phyloP scores from a whole-genome alignment of 1,140 invertebrate species.

The Xylocopa sonorina region DNA sequence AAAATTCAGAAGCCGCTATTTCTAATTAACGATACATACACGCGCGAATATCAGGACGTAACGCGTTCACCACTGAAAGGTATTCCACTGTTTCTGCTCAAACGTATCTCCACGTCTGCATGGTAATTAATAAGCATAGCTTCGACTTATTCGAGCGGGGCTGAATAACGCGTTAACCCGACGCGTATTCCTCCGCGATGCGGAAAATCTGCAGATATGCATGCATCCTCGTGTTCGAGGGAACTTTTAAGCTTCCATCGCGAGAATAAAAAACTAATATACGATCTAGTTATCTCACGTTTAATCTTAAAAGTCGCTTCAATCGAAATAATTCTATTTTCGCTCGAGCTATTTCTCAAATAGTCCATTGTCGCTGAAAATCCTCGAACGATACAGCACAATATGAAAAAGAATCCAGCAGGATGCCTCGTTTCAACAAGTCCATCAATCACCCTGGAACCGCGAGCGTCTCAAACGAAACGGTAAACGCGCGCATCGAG shows the following conservation, averaged over 20 bases:
- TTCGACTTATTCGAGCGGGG: slow-evolving; percentile 9
- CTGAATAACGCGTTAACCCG: not conserved
- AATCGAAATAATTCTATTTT: no score
- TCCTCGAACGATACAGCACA: no score
- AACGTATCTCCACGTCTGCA: slow-evolving; percentile 9
- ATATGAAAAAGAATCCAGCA: no score
- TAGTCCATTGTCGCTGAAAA: no score
- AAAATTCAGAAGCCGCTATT: slow-evolving; percentile 3
- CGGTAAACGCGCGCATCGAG: no score
- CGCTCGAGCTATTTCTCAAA: no score
- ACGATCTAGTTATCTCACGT: no score
- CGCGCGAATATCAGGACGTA: not conserved
- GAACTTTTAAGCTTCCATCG: not conserved
- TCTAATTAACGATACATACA: slow-evolving; percentile 22
- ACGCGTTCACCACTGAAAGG: not conserved
- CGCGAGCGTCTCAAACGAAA: no score
- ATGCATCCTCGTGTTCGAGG: not conserved
- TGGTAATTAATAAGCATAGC: slow-evolving; percentile 40
- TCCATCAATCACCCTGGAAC: no score
- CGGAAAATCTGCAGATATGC: not conserved
- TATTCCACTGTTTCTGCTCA: not conserved
- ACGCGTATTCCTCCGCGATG: not conserved
- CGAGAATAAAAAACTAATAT: no score
- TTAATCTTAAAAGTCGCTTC: no score
- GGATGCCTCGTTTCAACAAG: no score